These are phyloP conservation scores for Macrocentrus cingulum DNA, from an alignment of 1,140 invertebrate species.

Conservation along the genomic window DNA sequence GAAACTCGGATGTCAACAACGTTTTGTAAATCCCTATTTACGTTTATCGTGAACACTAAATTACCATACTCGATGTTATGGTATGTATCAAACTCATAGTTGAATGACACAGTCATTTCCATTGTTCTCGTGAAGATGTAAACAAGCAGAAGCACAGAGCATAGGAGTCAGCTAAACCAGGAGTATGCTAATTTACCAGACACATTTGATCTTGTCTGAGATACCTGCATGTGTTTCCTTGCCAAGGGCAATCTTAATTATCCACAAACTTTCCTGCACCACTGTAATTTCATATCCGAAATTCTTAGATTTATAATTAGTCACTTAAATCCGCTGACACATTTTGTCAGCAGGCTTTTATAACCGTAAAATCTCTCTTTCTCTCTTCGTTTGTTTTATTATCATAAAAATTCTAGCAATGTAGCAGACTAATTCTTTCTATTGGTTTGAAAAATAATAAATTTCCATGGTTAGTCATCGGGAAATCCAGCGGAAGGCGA, in stretches of 20 bases:
- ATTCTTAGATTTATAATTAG: too few relatives aligned
- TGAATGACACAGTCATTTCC: not conserved
- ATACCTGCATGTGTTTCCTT: not conserved
- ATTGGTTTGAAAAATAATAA: too few relatives aligned
- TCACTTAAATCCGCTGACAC: too few relatives aligned
- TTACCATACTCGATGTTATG: constrained; percentile 4
- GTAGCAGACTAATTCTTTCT: too few relatives aligned
- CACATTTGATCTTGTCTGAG: not conserved
- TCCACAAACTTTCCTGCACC: not conserved
- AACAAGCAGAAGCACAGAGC: not conserved
- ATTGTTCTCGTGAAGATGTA: constrained; percentile 7
- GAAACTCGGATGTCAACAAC: not conserved
- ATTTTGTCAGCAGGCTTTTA: too few relatives aligned
- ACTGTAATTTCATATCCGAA: too few relatives aligned
- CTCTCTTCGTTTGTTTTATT: too few relatives aligned
- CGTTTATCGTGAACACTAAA: not conserved
- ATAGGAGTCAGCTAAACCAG: not conserved
- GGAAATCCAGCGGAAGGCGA: too few relatives aligned
- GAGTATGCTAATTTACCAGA: not conserved
- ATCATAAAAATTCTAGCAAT: too few relatives aligned
- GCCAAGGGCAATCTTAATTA: constrained; percentile 5
- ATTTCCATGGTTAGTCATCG: too few relatives aligned
- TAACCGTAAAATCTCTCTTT: too few relatives aligned
- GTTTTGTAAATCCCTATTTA: constrained; percentile 4
- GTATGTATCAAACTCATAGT: constrained; percentile 9